Conservation (phyloP, 2,888 invertebrate genomes). For the Eurois occulta region DNA sequence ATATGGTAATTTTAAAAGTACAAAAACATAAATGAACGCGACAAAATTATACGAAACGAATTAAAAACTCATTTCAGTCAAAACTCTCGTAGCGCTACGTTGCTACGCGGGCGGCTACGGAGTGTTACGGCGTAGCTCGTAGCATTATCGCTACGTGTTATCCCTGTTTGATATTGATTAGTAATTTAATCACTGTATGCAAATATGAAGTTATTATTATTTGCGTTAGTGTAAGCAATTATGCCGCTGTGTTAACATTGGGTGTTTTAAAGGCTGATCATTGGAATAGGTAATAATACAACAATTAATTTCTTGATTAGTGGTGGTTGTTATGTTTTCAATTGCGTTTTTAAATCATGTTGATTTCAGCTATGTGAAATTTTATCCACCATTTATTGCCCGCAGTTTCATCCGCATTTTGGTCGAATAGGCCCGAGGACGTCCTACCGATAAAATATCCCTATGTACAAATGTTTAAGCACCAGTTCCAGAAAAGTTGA, state of each 20-base stretch:
- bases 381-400: no score
- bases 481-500: no score
- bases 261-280: slow-evolving; percentile 37
- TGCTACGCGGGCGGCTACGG: slow-evolving; percentile 42
- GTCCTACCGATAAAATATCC: background rate
- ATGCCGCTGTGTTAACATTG: slow-evolving; percentile 31
- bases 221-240: slow-evolving; percentile 51
- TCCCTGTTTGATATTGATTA: slow-evolving; percentile 57
- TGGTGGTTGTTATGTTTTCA: background rate
- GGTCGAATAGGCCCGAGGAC: background rate
- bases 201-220: slow-evolving; percentile 56
- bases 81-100: slow-evolving; percentile 37
- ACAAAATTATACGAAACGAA: background rate
- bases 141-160: slow-evolving; percentile 38
- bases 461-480: background rate
- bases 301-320: slow-evolving; percentile 31
- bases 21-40: background rate
- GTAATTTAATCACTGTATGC: slow-evolving; percentile 55
- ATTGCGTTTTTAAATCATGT: background rate
- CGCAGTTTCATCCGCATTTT: rapidly evolving
- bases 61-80: slow-evolving; percentile 3
- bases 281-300: slow-evolving; percentile 16
- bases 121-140: slow-evolving; percentile 45
- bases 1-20: background rate
- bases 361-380: background rate